Conservation (phyloP, 2,797 vertebrate species). For the Vireo griseus region DNA sequence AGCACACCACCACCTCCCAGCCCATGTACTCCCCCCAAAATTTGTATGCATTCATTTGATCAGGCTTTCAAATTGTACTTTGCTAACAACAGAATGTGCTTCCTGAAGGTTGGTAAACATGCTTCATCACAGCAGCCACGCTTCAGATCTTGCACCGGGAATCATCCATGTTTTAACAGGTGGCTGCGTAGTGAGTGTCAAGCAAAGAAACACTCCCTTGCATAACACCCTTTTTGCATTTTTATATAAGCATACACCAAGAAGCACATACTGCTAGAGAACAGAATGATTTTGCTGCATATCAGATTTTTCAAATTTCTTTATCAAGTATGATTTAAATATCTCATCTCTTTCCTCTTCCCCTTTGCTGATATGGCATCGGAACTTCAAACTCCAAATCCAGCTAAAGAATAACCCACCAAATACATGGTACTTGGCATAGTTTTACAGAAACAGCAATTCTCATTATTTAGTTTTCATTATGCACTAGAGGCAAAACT, state of each 20-base stretch:
- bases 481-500: background rate
- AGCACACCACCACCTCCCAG: background rate
- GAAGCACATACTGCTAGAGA: background rate
- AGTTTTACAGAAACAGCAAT: background rate
- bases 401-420: background rate
- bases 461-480: background rate
- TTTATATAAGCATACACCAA: conserved; percentile 36
- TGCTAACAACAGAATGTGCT: background rate
- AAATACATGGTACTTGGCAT: background rate
- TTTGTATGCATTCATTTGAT: background rate
- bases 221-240: conserved; percentile 26
- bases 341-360: background rate
- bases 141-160: background rate
- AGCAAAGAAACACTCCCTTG: conserved; percentile 6
- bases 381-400: background rate
- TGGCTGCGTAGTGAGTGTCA: conserved; percentile 35
- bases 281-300: background rate
- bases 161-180: conserved; percentile 4
- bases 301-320: background rate
- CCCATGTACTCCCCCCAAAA: background rate
- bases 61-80: background rate
- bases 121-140: background rate
- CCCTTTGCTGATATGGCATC: background rate
- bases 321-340: background rate
- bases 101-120: background rate